Percentiles rank a stretch among this genome's conserved stretches.
Conservation (phyloP, 2,797 vertebrate species). For the Peromyscus melanophrys region DNA sequence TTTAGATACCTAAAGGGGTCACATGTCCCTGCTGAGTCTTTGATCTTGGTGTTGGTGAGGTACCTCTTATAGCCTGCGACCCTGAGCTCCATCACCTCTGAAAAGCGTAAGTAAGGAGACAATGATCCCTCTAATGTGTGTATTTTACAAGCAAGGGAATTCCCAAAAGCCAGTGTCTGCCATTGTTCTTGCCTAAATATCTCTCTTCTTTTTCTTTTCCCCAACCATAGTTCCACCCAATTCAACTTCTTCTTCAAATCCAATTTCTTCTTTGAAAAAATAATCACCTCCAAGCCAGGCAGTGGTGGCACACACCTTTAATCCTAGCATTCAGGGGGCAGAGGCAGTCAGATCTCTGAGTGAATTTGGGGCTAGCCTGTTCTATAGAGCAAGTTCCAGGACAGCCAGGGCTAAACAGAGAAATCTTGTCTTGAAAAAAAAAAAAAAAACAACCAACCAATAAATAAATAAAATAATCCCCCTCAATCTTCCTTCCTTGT, state of each 20-base stretch:
- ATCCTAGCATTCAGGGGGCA: neutral
- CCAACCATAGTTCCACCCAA: neutral
- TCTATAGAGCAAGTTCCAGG: neutral
- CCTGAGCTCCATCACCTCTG: neutral
- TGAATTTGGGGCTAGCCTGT: neutral
- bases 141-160: neutral
- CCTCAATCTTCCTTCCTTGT: too few relatives aligned
- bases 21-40: neutral
- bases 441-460: neutral
- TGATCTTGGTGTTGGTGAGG: neutral
- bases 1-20: neutral
- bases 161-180: neutral
- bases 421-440: neutral
- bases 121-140: neutral
- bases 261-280: neutral
- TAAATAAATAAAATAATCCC: neutral
- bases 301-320: neutral
- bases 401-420: neutral
- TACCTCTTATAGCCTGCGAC: too few relatives aligned
- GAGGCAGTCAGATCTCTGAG: neutral
- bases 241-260: neutral
- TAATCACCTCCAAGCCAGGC: neutral
- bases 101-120: neutral
- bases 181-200: neutral
- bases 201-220: neutral